Percentiles rank a stretch among this genome's conserved stretches.
phyloP scores from a whole-genome alignment of 2,113 vertebrate genomes.

The Regulus satrapa region DNA sequence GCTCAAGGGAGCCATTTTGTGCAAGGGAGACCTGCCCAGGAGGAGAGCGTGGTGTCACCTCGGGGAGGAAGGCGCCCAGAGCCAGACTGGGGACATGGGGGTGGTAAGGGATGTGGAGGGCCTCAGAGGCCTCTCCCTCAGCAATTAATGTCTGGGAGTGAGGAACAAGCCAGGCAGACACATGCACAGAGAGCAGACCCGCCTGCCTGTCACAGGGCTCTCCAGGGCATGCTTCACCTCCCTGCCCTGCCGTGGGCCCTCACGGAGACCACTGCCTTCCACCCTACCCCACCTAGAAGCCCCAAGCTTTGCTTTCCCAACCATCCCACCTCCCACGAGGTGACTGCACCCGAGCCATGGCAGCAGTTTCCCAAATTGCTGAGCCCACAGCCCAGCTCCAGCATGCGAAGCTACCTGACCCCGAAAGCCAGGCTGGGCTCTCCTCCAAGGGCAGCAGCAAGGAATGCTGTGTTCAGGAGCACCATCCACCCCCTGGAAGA shows the following conservation, averaged over 20 bases:
- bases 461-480: rapidly evolving
- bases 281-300: no score
- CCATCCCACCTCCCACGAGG: background rate
- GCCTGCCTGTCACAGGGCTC: background rate
- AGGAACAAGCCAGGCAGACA: background rate
- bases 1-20: background rate
- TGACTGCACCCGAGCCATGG: rapidly evolving
- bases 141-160: background rate
- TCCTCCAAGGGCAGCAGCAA: background rate
- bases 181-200: rapidly evolving
- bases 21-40: background rate
- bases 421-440: rapidly evolving
- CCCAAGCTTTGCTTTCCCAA: background rate
- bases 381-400: background rate
- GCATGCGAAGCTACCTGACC: rapidly evolving
- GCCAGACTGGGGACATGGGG: rapidly evolving
- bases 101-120: background rate
- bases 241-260: background rate
- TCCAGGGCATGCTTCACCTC: background rate
- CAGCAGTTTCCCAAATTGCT: background rate
- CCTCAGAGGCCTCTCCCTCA: background rate
- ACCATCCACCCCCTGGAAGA: background rate
- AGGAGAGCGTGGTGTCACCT: background rate
- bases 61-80: background rate
- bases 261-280: background rate